Base-by-base conservation (phyloP, 2,113 vertebrate genomes). In the Erpornis zantholeuca region DNA sequence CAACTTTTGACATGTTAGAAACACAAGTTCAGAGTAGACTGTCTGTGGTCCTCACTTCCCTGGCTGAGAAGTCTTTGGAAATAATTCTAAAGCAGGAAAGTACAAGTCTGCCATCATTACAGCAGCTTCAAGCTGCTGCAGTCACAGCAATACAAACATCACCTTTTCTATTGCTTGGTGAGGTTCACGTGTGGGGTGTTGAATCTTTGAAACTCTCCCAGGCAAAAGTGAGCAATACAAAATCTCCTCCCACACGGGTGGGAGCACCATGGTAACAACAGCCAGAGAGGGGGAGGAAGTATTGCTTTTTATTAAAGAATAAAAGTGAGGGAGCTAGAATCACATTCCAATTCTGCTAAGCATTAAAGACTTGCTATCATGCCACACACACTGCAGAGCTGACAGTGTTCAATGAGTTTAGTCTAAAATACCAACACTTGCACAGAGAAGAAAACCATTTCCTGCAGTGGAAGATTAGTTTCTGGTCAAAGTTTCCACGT, bases 261-360 rank as follows among this genome's bases (percentile, higher is more conserved):
- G 76, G 72, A 93, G 60, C 76, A 83, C 86, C 96, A 97, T 90
- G 90, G 94, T 53, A 95, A 94, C 92, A 66, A 66, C 68, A 86
- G 59, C 29, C 75, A 92, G 82, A 85, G 87, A 65, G 4, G 17
- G 18, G 52, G 47, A 92, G 42, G 42, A 93, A 71, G 44, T 7
- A 88, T 1, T 75, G 79, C 20, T 40, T 92, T 90, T 82, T 68
- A 83, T 88, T 71, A 91, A 94, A 75, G 60, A 91, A 40, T 50
- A 86, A 53, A 92, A 85, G 36, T n/a, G 64, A 85, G 40, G 0
- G 24, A 86, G 88, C 63, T 69, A 80, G 70, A 90, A 79, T 82
- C 63, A 59, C 44, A 57, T 70, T 82, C 86, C 71, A 93, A 49
- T 36, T 86, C 64, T 76, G 27, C 50, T 57, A 59, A 83, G 59